Evolutionary conservation across 1,140 invertebrate genomes (phyloP), one percentile per base, ranked within the genome.

Genomic region (Oscheius sp.): DNA sequence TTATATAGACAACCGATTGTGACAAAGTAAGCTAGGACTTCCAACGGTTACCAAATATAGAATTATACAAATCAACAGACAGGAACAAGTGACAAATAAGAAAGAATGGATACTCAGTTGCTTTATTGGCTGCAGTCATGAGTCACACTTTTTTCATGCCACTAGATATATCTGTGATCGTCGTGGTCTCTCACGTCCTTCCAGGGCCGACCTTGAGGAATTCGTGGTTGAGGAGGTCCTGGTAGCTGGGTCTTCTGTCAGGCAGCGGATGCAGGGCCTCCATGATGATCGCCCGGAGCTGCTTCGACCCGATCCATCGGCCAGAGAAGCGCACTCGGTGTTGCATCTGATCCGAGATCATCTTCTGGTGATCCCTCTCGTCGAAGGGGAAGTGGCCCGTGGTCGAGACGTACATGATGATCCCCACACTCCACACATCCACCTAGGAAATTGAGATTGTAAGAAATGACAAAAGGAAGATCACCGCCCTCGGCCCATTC

Each of bases 361-460:
- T 87, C 78, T 91, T 91, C 64, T 89, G 89, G 15, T 92, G 81
- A 82, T 92, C 91, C 3, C 89, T 88, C 80, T 94, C 92, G 83
- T 94, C 91, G 84, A 93, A 95, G 0, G 93, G 93, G 92, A 95
- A 94, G 2, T 89, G 90, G 1, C 89, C 91, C 78, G 85, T 85
- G 13, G 82, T 31, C 26, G 84, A 81, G 3, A 84, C 77, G 58
- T 78, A 84, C 15, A 84, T 74, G 36, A 82, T 81, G 28, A 84
- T 70, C 2, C 82, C 82, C 1, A 75, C 55, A 58, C 77, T 76
- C 82, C 82, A 84, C 20, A 85, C 59, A 52, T 84, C 82, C 7
- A n/a, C 38, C n/a, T n/a, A n/a, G n/a, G n/a, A n/a, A n/a, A 29
- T n/a, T 18, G 3, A 45, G 18, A 18, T 64, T 13, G 29, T 7